phyloP scores from a whole-genome alignment of 2,113 vertebrate species.

The Paramisgurnus dabryanus region DNA sequence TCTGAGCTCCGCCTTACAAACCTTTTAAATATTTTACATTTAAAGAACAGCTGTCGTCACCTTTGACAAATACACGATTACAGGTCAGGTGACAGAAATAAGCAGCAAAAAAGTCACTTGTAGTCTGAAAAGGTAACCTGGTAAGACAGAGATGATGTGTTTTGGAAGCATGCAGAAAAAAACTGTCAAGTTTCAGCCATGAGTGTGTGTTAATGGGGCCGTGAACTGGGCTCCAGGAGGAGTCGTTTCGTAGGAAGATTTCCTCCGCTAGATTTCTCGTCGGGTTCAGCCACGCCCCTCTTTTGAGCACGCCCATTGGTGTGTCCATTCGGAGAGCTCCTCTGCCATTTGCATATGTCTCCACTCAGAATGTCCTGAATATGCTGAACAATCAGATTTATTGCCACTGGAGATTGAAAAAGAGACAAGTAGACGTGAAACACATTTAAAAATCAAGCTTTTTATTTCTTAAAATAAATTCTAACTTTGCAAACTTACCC shows the following conservation, averaged over 20 bases:
- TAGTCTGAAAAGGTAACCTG: not conserved
- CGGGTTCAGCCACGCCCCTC: constrained; percentile 77
- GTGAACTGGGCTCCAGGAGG: constrained; percentile 90
- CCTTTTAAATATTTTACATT: not conserved
- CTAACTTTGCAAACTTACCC: constrained; percentile 77
- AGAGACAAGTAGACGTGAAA: not conserved
- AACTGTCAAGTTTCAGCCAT: not conserved
- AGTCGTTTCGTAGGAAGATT: constrained; percentile 78
- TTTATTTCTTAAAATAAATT: not conserved
- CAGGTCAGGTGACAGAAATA: not conserved
- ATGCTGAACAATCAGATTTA: constrained; percentile 98
- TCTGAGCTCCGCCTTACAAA: not conserved
- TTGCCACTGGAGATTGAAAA: constrained; percentile 80
- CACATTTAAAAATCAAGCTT: not conserved
- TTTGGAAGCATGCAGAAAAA: constrained; percentile 29
- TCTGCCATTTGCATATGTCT: constrained; percentile 93
- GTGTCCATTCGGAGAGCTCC: constrained; percentile 74
- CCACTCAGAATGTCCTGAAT: constrained; percentile 96
- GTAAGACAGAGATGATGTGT: not conserved
- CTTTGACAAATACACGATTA: not conserved
- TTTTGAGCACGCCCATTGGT: constrained; percentile 78
- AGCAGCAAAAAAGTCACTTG: not conserved
- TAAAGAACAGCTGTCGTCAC: not conserved
- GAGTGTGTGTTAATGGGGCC: constrained; percentile 81
- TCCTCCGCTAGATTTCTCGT: constrained; percentile 60